Evolutionary conservation across 2,113 vertebrate species (phyloP).

Genomic region (Cisticola juncidis): DNA sequence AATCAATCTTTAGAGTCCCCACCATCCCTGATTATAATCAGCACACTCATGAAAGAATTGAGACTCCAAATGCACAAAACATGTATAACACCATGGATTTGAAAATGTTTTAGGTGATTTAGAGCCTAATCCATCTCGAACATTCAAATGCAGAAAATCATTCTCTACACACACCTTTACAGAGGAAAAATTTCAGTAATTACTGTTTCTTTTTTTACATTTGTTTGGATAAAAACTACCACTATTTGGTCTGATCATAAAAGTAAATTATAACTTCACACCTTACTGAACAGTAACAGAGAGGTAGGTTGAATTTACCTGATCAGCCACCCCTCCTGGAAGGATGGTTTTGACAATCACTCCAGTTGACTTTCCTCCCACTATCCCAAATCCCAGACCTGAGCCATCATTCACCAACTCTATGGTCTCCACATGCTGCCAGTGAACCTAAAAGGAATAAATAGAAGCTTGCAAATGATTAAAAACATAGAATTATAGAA

Average conservation of each 20-base stretch:
- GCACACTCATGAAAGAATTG: not conserved
- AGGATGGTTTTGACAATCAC: slow-evolving; percentile 96
- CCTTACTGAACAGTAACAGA: not conserved
- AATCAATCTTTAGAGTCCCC: not conserved
- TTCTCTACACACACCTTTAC: not conserved
- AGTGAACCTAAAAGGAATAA: slow-evolving; percentile 79
- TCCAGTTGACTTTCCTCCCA: slow-evolving; percentile 91
- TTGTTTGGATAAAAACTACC: not conserved
- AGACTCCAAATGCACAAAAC: not conserved
- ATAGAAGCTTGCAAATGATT: not conserved
- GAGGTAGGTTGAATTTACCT: slow-evolving; percentile 72
- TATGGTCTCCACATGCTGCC: slow-evolving; percentile 91
- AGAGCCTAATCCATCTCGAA: not conserved
- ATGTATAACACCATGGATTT: not conserved
- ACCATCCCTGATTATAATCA: not conserved
- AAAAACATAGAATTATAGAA: not conserved
- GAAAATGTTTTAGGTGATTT: not conserved
- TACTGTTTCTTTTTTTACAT: not conserved
- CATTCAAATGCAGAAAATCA: not conserved
- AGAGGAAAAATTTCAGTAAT: not conserved
- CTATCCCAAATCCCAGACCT: slow-evolving; percentile 92
- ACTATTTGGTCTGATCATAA: not conserved
- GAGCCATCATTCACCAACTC: slow-evolving; percentile 94
- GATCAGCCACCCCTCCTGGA: slow-evolving; percentile 91
- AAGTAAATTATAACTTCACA: not conserved